Conservation (phyloP, 64 coral and sea anemone species). For the Cladopsammia gracilis region DNA sequence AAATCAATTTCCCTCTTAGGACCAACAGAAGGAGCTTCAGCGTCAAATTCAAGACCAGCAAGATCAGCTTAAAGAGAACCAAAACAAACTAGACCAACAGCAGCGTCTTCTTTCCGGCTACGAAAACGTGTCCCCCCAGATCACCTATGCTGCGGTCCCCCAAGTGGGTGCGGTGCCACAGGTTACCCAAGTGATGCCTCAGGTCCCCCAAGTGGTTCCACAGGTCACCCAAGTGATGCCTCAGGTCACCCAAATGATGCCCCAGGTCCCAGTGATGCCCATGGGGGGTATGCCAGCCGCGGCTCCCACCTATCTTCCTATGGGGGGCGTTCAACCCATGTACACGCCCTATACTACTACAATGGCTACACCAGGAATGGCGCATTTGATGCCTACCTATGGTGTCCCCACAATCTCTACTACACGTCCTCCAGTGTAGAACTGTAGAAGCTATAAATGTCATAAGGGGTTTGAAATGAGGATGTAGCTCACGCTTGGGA, state of each 20-base stretch:
- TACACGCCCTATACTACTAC: slow-evolving; percentile 31
- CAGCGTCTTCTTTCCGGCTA: slow-evolving; percentile 47
- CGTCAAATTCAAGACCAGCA: slow-evolving; percentile 84
- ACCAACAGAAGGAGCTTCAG: slow-evolving; percentile 80
- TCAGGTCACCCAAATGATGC: neutral
- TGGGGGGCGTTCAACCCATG: slow-evolving; percentile 32
- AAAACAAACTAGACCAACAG: slow-evolving; percentile 63
- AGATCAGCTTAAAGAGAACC: slow-evolving; percentile 75
- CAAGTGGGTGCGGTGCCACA: neutral
- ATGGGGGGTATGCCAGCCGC: slow-evolving; percentile 6
- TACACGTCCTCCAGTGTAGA: neutral
- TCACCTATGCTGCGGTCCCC: slow-evolving; percentile 21
- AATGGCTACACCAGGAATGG: neutral
- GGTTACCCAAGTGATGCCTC: slow-evolving; percentile 12
- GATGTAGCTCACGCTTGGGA: neutral
- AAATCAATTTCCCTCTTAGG: slow-evolving; percentile 38
- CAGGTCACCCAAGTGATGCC: neutral
- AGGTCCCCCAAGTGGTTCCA: neutral
- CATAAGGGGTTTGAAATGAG: neutral
- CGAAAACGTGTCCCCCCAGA: neutral
- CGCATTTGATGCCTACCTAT: slow-evolving; percentile 45
- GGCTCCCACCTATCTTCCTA: slow-evolving; percentile 33
- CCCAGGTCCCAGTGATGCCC: slow-evolving; percentile 46
- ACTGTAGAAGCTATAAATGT: neutral
- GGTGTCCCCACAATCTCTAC: neutral